phyloP scores from a whole-genome alignment of 2,113 vertebrate species.

The Oryzias woworae region DNA sequence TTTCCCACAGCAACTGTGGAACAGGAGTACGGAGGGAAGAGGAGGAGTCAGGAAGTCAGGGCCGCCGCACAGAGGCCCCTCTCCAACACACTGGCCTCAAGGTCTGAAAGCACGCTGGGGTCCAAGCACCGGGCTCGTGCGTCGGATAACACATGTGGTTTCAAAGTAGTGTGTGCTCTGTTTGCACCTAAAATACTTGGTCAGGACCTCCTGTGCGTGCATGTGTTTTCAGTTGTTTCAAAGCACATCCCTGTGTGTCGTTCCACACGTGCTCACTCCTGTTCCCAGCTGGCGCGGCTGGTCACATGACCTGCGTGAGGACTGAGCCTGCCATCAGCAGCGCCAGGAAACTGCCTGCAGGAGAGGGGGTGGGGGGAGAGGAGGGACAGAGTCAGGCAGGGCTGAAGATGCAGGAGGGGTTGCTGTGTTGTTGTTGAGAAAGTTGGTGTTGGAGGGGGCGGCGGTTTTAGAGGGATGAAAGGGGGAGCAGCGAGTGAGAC shows the following conservation, averaged over 20 bases:
- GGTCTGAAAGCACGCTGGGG: constrained; percentile 68
- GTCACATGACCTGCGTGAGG: constrained; percentile 76
- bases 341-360: constrained; percentile 74
- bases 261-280: constrained; percentile 51
- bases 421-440: constrained; percentile 50
- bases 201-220: constrained; percentile 35
- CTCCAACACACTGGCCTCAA: constrained; percentile 78
- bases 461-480: constrained; percentile 37
- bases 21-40: constrained; percentile 67
- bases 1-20: constrained; percentile 84
- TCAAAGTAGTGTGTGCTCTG: constrained; percentile 25
- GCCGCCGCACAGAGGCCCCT: constrained; percentile 77
- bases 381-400: constrained; percentile 51
- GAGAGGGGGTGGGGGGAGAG: constrained; percentile 46
- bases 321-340: constrained; percentile 62
- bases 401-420: constrained; percentile 54
- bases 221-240: constrained; percentile 25
- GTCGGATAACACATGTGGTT: constrained; percentile 41
- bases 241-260: constrained; percentile 15
- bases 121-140: constrained; percentile 72
- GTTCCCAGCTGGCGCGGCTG: constrained; percentile 73
- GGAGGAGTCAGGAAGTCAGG: constrained; percentile 82
- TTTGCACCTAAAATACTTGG: constrained; percentile 29
- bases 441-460: constrained; percentile 31
- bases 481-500: constrained; percentile 38